Evolutionary conservation across 1,140 invertebrate genomes (phyloP), one percentile per base, ranked within the genome.

Genomic region (Drosophila parabipectinata): DNA sequence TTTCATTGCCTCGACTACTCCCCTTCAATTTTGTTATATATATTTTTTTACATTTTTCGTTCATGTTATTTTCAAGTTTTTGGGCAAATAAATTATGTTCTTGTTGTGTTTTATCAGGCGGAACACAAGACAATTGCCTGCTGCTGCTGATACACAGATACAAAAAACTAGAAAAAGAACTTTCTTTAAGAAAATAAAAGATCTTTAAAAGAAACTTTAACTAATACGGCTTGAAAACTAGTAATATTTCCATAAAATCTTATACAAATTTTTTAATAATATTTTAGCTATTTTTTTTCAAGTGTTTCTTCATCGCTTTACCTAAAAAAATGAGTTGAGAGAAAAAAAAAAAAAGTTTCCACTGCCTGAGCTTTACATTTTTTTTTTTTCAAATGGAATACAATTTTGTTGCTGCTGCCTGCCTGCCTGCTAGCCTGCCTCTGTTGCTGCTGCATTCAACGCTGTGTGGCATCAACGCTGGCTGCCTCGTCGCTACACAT

Each of bases 21-120:
- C 50, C 24, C 37, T 73, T 48, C n/a, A 30, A 21, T 62, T 63
- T 73, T 62, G 61, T 74, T 64, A 28, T 52, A 37, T 51, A 8
- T 30, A 1, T 34, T 48, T 52, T 37, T 58, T 41, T 58, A 66
- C 53, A 59, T 72, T 69, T 59, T 59, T 44, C 63, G 66, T 55
- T 66, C 62, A 60, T 59, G 55, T 67, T 66, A 68, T 76, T 76
- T 76, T 75, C 72, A 76, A 75, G 73, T 68, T 76, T 71, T 76
- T 34, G 55, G 51, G 72, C 44, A 76, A 76, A 76, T 76, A 76
- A 76, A 76, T 76, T 76, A 76, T 75, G 72, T 75, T 75, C 71
- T 75, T 76, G 73, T 76, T 76, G 73, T 76, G 73, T 76, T 76
- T 76, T 76, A 76, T 76, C 73, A 76, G 72, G 73, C 73, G 73